Conservation (phyloP, 2,113 vertebrate species). For the Pimephales promelas region DNA sequence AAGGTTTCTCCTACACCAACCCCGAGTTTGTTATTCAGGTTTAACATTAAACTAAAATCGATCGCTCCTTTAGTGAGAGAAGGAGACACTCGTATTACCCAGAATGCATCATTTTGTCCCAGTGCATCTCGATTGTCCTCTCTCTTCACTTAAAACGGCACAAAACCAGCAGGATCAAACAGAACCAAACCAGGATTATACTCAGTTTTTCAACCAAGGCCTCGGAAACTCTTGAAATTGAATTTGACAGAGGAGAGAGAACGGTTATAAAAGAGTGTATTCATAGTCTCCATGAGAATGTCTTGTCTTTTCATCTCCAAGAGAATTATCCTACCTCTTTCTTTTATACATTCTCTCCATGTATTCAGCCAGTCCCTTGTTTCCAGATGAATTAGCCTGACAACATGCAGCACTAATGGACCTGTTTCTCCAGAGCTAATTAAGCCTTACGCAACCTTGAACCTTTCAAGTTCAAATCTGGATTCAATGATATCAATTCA, state of each 20-base stretch:
- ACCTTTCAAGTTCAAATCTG: not conserved
- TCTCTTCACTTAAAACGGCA: slow-evolving; percentile 6
- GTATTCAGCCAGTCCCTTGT: not conserved
- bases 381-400: not conserved
- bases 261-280: slow-evolving; percentile 31
- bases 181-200: slow-evolving; percentile 19
- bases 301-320: slow-evolving; percentile 51
- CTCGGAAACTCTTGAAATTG: slow-evolving; percentile 28
- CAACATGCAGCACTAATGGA: slow-evolving; percentile 16
- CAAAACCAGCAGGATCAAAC: slow-evolving; percentile 24
- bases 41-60: slow-evolving; percentile 66
- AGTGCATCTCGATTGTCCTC: slow-evolving; percentile 22
- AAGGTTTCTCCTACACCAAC: slow-evolving; percentile 98
- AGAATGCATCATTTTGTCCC: slow-evolving; percentile 7
- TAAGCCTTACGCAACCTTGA: slow-evolving; percentile 1
- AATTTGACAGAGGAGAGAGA: not conserved
- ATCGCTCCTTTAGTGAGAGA: not conserved
- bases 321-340: slow-evolving; percentile 47
- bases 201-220: slow-evolving; percentile 18
- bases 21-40: slow-evolving; percentile 97
- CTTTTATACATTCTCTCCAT: not conserved
- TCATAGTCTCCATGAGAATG: slow-evolving; percentile 57
- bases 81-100: slow-evolving; percentile 2
- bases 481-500: not conserved
- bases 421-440: not conserved